Conservation (phyloP, 2,888 invertebrate species). For the Minunthozetes semirufus region DNA sequence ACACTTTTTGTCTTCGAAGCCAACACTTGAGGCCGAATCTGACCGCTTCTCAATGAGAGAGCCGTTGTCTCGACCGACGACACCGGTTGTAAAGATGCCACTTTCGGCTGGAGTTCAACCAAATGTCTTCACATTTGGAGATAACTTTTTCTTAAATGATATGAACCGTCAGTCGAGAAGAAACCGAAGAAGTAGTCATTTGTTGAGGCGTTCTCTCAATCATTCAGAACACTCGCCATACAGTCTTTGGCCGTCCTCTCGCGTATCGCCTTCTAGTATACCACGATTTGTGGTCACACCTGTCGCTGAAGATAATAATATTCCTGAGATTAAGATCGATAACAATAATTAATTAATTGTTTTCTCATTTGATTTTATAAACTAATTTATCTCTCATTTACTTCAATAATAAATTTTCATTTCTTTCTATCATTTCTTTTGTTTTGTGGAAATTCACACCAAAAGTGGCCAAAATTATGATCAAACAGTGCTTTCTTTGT, state of each 20-base stretch:
- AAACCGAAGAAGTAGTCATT: slow-evolving; percentile 13
- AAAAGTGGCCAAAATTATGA: too few species aligned
- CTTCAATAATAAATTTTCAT: too few species aligned
- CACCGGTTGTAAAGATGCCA: neutral
- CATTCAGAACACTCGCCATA: slow-evolving; percentile 39
- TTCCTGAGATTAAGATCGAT: neutral
- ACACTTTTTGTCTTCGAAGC: neutral
- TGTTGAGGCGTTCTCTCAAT: slow-evolving; percentile 39
- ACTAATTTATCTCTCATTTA: too few species aligned
- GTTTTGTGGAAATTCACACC: too few species aligned
- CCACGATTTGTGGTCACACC: slow-evolving; percentile 35
- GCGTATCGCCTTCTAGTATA: neutral
- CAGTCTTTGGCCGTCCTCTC: slow-evolving; percentile 40
- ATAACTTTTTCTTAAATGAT: neutral
- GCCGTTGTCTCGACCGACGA: neutral
- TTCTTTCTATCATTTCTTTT: too few species aligned
- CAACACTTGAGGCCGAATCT: neutral
- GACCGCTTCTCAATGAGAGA: slow-evolving; percentile 19
- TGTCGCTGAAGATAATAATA: neutral
- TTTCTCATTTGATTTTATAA: too few species aligned
- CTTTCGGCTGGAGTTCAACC: neutral
- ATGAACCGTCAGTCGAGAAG: slow-evolving; percentile 1
- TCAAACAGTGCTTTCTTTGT: too few species aligned
- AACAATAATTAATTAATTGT: neutral
- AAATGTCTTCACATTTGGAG: neutral